Conservation (phyloP, 1,140 invertebrate genomes). For the Pissodes strobi region DNA sequence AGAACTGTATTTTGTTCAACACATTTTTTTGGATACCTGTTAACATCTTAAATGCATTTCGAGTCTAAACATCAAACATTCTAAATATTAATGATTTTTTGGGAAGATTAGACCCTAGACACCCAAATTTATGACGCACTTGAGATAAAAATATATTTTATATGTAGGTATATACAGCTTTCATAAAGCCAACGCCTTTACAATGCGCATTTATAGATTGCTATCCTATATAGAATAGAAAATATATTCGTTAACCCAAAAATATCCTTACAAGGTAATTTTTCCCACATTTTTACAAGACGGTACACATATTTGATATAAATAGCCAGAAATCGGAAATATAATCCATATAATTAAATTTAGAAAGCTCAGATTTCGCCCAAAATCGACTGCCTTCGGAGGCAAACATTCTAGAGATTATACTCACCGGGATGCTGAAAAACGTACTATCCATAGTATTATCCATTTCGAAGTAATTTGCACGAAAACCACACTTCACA, state of each 20-base stretch:
- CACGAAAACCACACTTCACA: conserved; percentile 1
- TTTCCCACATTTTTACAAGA: no score
- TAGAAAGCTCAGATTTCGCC: conserved; percentile 30
- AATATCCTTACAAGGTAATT: no score
- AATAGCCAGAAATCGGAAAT: conserved; percentile 12
- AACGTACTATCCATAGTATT: conserved; percentile 21
- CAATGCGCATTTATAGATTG: conserved; percentile 10
- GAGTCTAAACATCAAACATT: no score
- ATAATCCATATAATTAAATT: conserved; percentile 13
- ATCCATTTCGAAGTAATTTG: conserved; percentile 14
- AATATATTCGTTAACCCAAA: no score
- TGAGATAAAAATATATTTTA: conserved; percentile 23
- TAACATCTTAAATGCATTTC: no score
- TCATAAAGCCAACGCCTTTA: conserved; percentile 30
- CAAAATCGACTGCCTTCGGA: conserved; percentile 25
- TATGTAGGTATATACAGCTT: conserved; percentile 1
- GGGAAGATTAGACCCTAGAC: neutral
- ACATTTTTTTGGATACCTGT: no score
- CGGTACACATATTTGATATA: no score
- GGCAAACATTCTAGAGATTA: conserved; percentile 1
- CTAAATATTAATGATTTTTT: no score
- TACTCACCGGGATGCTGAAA: conserved; percentile 24
- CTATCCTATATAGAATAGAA: no score
- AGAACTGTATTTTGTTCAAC: no score
- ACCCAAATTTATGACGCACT: conserved; percentile 4